Base-by-base conservation (phyloP, 2,113 vertebrate genomes). In the Myanophis thanlyinensis region DNA sequence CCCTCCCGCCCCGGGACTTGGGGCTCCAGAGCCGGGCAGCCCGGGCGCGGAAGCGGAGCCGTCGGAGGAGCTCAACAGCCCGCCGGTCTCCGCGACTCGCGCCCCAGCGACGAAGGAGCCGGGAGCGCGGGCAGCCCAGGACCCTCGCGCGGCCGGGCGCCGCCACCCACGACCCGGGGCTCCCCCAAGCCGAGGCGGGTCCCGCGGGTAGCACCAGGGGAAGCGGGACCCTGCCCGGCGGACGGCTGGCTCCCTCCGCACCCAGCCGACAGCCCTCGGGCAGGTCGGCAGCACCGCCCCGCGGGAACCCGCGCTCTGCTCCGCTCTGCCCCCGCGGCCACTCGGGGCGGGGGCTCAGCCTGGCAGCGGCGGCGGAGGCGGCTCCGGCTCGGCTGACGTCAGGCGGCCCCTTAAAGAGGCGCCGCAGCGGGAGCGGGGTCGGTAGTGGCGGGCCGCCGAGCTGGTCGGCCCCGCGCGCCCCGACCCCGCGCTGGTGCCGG, bases 341-440 rank as follows among this genome's bases (percentile, higher is more conserved):
- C 2, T 52, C 13, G 47, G 49, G 87, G 67, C 73, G 52, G 53
- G 22, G 54, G 73, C 86, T 48, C 47, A 13, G 35, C 48, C 67
- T 47, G 87, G 7, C 91, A 4, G 86, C 51, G 54, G 88, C 12
- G 92, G 52, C 48, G 92, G 92, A 35, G 88, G 73, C 52, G 40
- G 25, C 8, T 27, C 52, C 88, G 3, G n/a, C 30, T 22, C 52
- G 91, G 96, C 95, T 98, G 98, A 99, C 98, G 98, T 99, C 98
- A 98, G 97, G 96, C 95, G 94, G 93, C 93, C 97, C 97, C 96
- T 98, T 98, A 98, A 98, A 98, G 98, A 98, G 97, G 91, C 67
- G 53, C 67, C 54, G 87, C 91, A 11, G 90, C 89, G 90, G 91
- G 87, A 67, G 91, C 62, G 5, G 62, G 67, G 88, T 11, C 89